Base-by-base conservation (phyloP, 2,888 invertebrate genomes). In the Oscheius sp. region DNA sequence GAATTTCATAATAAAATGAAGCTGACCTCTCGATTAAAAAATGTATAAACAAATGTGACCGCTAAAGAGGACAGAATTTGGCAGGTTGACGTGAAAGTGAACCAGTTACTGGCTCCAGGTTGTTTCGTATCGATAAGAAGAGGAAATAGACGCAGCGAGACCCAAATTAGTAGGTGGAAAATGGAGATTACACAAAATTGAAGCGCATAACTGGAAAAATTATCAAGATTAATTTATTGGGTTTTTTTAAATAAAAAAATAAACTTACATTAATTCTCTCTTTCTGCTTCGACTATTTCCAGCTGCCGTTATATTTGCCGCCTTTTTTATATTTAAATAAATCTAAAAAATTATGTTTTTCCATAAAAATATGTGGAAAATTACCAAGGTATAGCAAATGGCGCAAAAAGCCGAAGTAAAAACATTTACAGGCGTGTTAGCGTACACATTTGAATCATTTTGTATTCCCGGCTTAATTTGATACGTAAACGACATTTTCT, bases 401-500 rank as follows among this genome's bases (percentile, higher is more conserved):
- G 23, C 55, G 21, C 55, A 55, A 25, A 55, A 55, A 6, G 23
- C 3, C 21, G 55, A 23, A 5, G 55, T 55, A 25, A 25, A 55
- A 3, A 55, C 13, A 23, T 55, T 55, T 6, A 55, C 25, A 2
- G 55, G 55, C 16, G 23, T 55, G 55, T 55, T 6, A 21, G 21
- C 25, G 23, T 55, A 55, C 13, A 55, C 2, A 25, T 55, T 55
- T 5, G 55, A 55, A 55, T 55, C 6, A 25, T 55, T 55, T 5
- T 2, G 23, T 6, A 23, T 21, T 55, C 55, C 55, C 5, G 55
- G 55, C 13, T 18, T 21, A 2, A 55, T 3, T 23, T 55, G 18
- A 25, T 55, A 55, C 5, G 55, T 55, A 25, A 55, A 55, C 13
- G 55, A 55, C 55, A 55, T 55, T 55, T 25, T 55, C 55, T 55